Conservation (phyloP, 2,888 invertebrate species). For the Eupithecia inturbata region DNA sequence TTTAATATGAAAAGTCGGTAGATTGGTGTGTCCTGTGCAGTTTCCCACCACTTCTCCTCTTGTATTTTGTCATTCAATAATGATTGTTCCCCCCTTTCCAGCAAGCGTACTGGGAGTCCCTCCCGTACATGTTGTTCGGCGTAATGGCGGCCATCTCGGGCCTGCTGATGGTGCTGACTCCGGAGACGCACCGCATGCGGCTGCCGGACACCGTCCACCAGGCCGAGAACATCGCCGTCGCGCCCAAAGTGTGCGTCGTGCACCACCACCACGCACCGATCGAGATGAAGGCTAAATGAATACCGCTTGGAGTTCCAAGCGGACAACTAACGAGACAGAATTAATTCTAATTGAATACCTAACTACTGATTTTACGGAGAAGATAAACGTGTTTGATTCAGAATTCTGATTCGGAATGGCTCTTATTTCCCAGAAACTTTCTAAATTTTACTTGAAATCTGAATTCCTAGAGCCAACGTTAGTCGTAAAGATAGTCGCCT, state of each 20-base stretch:
- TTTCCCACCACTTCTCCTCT: no score
- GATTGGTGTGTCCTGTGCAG: not conserved
- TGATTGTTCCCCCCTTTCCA: slow-evolving; percentile 36
- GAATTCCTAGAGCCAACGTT: no score
- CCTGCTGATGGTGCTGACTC: slow-evolving; percentile 79
- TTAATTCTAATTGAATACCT: no score
- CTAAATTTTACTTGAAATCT: no score
- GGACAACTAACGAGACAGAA: not conserved
- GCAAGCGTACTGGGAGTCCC: slow-evolving; percentile 68
- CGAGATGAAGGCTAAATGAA: not conserved
- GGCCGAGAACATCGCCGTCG: slow-evolving; percentile 72
- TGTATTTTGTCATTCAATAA: not conserved
- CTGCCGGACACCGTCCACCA: slow-evolving; percentile 73
- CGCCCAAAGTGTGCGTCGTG: slow-evolving; percentile 24
- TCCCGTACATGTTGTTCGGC: slow-evolving; percentile 84
- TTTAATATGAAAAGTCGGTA: not conserved
- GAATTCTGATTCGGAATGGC: no score
- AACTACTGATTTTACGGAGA: no score
- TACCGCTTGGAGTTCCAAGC: not conserved
- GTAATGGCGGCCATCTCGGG: slow-evolving; percentile 78
- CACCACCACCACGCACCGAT: not conserved
- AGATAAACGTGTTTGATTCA: no score
- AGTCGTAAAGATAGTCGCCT: no score
- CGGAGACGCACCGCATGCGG: slow-evolving; percentile 82
- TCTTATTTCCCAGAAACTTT: no score